Evolutionary conservation across 1,140 invertebrate species (phyloP), one percentile per base, ranked within the genome.

Genomic region (Gonioctena quinquepunctata): DNA sequence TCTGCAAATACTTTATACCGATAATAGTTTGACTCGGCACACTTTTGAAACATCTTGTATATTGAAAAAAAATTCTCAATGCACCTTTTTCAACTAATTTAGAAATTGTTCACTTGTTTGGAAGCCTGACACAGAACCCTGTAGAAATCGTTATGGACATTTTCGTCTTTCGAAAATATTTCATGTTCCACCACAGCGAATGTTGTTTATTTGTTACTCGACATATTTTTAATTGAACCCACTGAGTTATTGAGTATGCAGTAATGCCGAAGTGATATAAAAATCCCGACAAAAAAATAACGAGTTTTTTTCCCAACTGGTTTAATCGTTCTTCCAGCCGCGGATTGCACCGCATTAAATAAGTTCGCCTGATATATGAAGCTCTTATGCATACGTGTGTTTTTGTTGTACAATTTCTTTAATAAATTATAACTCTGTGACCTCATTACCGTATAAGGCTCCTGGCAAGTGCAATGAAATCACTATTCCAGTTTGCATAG

Each of bases 381-480:
- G 7, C 33, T 42, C 33, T 42, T 42, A 42, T 42, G 33, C 33
- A 42, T 42, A 42, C n/a, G n/a, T n/a, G n/a, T 42, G 33, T n/a
- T 54, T 21, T 54, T 54, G 52, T 18, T 54, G 18, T 21, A 16
- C n/a, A 54, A 18, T 23, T 54, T 23, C 52, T 21, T 21, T 0
- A 18, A 22, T 54, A 54, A 54, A 19, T 60, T 18, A 60, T 60
- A 60, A n/a, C 18, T 60, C 13, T 6, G 22, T 27, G 57, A 60
- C 57, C 57, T 19, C 57, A 60, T 60, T 60, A 26, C 57, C 57
- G 18, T 25, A 60, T 26, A 60, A 25, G 25, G 57, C 25, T 25
- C 0, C 21, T 18, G 13, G 25, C 57, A 60, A 25, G 57, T 60
- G 57, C 25, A 60, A 26, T 60, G 57, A 60, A 60, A 60, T 60